Evolutionary conservation across 2,113 vertebrate species (phyloP).

Genomic region (Phoenicopterus ruber): DNA sequence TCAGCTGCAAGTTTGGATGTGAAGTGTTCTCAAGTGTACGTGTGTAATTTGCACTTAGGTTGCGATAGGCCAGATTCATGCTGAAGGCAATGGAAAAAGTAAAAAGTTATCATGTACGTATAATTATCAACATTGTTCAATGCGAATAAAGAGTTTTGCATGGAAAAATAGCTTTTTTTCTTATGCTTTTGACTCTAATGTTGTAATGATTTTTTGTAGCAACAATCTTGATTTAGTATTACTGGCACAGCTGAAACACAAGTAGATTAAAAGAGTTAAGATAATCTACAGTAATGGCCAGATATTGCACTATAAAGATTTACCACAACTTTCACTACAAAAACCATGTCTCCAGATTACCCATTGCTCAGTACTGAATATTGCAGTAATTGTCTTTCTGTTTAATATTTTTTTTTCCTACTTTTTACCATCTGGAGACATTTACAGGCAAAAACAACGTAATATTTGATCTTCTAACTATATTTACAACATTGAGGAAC

Average conservation of each 20-base stretch:
- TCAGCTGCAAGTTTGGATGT: constrained; percentile 46
- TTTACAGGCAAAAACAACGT: neutral
- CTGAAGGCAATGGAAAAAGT: neutral
- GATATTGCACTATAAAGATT: neutral
- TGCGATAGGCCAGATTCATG: neutral
- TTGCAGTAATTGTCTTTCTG: neutral
- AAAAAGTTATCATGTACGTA: neutral
- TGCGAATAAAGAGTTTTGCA: neutral
- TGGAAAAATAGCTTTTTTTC: neutral
- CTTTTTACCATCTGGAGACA: neutral
- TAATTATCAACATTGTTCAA: neutral
- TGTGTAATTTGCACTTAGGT: neutral
- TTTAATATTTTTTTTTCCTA: neutral
- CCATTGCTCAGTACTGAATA: neutral
- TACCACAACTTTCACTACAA: neutral
- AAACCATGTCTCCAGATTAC: neutral
- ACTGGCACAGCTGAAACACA: neutral
- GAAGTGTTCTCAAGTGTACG: neutral
- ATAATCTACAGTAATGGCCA: neutral
- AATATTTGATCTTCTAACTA: neutral
- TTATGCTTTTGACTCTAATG: neutral
- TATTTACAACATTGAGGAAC: neutral
- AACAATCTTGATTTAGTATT: neutral
- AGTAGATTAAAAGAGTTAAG: neutral
- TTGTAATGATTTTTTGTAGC: neutral